Percentiles rank a stretch among this genome's conserved stretches.
Conservation (phyloP, 2,797 vertebrate genomes). For the Masticophis lateralis region DNA sequence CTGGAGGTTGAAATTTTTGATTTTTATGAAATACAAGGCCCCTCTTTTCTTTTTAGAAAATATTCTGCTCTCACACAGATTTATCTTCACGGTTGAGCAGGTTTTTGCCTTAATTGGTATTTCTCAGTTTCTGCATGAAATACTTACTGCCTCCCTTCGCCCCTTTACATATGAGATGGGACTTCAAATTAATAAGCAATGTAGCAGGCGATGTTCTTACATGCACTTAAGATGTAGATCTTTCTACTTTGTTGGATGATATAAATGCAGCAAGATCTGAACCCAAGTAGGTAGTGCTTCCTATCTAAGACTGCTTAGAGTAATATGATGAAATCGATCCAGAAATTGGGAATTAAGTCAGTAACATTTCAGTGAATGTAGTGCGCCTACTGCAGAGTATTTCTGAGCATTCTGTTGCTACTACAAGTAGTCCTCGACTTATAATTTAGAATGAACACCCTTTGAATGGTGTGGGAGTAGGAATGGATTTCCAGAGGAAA, state of each 20-base stretch:
- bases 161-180: not conserved
- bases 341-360: not conserved
- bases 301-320: not conserved
- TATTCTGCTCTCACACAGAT: not conserved
- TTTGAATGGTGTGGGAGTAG: no score
- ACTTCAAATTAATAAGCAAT: not conserved
- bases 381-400: not conserved
- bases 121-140: not conserved
- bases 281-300: not conserved
- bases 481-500: no score
- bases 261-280: not conserved
- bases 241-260: not conserved
- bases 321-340: accelerated
- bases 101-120: not conserved
- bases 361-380: not conserved
- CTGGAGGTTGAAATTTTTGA: not conserved
- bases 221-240: not conserved
- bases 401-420: not conserved
- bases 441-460: not conserved
- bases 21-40: not conserved
- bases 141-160: not conserved
- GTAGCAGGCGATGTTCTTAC: not conserved
- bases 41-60: not conserved
- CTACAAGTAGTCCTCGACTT: accelerated
- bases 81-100: not conserved